Evolutionary conservation across 1,140 invertebrate genomes (phyloP).

Genomic region (Drosophila nebulosa): DNA sequence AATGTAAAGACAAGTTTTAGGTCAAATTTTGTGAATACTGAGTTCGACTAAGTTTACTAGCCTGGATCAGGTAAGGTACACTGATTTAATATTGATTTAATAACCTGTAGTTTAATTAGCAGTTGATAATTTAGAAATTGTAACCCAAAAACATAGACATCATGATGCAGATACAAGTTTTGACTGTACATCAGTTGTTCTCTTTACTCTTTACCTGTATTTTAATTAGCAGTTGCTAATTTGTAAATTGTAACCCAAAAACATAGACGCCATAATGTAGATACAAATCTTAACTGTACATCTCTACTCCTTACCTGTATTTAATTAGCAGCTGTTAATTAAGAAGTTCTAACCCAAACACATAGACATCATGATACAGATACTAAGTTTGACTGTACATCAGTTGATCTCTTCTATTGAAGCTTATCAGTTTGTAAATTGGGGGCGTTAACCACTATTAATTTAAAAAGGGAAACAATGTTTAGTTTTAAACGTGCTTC

Average conservation of each 20-base stretch:
- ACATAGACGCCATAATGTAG: not conserved
- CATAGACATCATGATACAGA: not conserved
- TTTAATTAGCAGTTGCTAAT: not conserved
- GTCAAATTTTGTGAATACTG: not conserved
- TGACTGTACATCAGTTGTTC: not conserved
- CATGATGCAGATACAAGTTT: not conserved
- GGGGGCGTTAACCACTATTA: too few species aligned
- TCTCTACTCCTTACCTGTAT: not conserved
- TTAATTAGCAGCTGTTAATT: not conserved
- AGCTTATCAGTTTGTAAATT: too few species aligned
- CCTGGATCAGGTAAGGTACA: too few species aligned
- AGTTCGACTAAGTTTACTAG: too few species aligned
- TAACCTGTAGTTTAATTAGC: not conserved
- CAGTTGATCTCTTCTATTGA: too few species aligned
- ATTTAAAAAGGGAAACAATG: too few species aligned
- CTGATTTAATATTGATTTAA: not conserved
- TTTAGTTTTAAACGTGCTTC: too few species aligned
- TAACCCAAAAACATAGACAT: not conserved
- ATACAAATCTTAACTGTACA: not conserved
- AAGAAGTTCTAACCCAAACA: not conserved
- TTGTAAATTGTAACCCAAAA: not conserved
- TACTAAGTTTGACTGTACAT: not conserved
- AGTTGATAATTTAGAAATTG: not conserved
- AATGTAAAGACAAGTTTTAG: not conserved
- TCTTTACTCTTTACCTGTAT: not conserved